These are phyloP conservation scores for Ormyrus pomaceus DNA, from an alignment of 2,888 invertebrate species.

Conservation along the genomic window DNA sequence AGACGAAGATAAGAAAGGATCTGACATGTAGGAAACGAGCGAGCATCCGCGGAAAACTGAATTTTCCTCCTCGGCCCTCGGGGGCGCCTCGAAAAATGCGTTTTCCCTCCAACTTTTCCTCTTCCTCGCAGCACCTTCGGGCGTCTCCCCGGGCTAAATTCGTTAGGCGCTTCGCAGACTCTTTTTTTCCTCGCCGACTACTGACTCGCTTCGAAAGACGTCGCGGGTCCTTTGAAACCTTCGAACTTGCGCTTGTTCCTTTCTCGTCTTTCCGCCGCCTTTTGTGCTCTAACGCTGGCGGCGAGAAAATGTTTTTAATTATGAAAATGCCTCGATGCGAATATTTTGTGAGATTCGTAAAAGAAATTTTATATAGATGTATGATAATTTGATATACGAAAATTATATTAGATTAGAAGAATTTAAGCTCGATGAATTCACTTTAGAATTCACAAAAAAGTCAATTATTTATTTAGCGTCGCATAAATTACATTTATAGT, in stretches of 20 bases:
- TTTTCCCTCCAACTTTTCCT: conserved; percentile 30
- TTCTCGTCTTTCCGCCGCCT: no score
- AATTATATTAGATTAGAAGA: no score
- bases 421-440: no score
- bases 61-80: conserved; percentile 49
- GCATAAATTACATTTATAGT: no score
- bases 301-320: not conserved
- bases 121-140: conserved; percentile 32
- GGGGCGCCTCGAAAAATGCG: conserved; percentile 29
- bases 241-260: not conserved
- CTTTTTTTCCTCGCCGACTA: not conserved
- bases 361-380: not conserved
- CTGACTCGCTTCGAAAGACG: not conserved
- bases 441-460: no score
- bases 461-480: no score
- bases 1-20: conserved; percentile 26
- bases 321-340: not conserved
- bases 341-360: not conserved
- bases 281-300: not conserved
- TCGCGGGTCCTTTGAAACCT: conserved; percentile 17
- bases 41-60: conserved; percentile 28
- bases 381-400: no score
- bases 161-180: conserved; percentile 46
- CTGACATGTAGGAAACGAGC: conserved; percentile 14
- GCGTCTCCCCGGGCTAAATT: conserved; percentile 34